Evolutionary conservation across 2,113 vertebrate species (phyloP), one percentile per base, ranked within the genome.

Genomic region (Recurvirostra avosetta): DNA sequence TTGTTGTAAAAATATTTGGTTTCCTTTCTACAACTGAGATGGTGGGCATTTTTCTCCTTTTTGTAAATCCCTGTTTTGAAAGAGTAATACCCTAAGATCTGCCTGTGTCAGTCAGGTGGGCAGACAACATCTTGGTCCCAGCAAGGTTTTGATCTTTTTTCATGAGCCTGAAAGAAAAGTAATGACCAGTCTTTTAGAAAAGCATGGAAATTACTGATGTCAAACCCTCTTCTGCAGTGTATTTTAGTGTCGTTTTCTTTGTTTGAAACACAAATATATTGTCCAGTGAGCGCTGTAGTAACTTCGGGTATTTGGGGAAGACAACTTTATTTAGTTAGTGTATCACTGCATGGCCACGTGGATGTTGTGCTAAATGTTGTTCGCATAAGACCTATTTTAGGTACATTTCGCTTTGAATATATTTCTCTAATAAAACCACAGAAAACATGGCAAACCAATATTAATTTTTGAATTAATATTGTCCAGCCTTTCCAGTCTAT

Each of bases 321-420:
- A 92, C 43, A 92, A 14, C 59, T 73, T 92, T 71, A 86, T 13
- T 91, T 80, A 96, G 62, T 88, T 88, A 96, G 77, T 65, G 30
- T 78, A 30, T 79, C 75, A 49, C 45, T 90, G 45, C 32, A 89
- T 82, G 65, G 26, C 66, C 66, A 93, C 40, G 20, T 84, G n/a
- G 45, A 76, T 94, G 43, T 94, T 94, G 56, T 92, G 27, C 63
- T 70, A 88, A 65, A 72, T 53, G n/a, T 82, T 89, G 59, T 78
- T 85, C 18, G 9, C 21, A 11, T 30, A 34, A 47, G 74, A 86
- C 86, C 62, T 53, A 17, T 62, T 86, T 22, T 58, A n/a, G 92
- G 30, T 88, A 36, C 63, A 77, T 95, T 97, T 91, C 81, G 90
- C 80, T 97, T 88, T 95, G 55, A 41, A 43, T 80, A 83, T 63